These are phyloP conservation scores for Atta cephalotes DNA, from an alignment of 1,140 invertebrate genomes.

Conservation along the genomic window DNA sequence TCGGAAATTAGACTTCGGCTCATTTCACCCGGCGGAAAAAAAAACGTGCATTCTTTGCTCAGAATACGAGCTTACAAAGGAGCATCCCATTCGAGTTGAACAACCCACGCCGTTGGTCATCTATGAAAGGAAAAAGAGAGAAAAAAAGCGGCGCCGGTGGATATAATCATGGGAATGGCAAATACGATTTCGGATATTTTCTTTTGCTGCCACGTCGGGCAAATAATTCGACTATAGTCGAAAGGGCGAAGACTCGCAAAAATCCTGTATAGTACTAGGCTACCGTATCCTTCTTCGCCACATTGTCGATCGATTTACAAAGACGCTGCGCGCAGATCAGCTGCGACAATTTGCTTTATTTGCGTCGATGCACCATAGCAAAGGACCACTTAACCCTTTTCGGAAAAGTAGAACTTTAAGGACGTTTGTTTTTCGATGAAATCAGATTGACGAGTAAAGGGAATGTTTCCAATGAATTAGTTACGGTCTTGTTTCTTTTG, in stretches of 20 bases:
- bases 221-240: slow-evolving; percentile 73
- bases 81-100: slow-evolving; percentile 78
- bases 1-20: slow-evolving; percentile 80
- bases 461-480: slow-evolving; percentile 19
- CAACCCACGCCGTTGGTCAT: slow-evolving; percentile 81
- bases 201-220: slow-evolving; percentile 71
- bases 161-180: slow-evolving; percentile 84
- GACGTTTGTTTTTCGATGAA: slow-evolving; percentile 41
- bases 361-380: slow-evolving; percentile 56
- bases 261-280: slow-evolving; percentile 73
- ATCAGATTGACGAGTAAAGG: background rate
- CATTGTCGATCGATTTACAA: slow-evolving; percentile 41
- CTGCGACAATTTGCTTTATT: slow-evolving; percentile 62
- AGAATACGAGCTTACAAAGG: slow-evolving; percentile 76
- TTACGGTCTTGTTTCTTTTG: background rate
- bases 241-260: slow-evolving; percentile 77
- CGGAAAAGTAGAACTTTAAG: slow-evolving; percentile 28
- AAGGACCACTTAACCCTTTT: slow-evolving; percentile 75
- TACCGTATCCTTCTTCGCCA: background rate
- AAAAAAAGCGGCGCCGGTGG: slow-evolving; percentile 65
- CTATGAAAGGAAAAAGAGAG: slow-evolving; percentile 73
- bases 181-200: slow-evolving; percentile 80
- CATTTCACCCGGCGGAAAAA: slow-evolving; percentile 82
- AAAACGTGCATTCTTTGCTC: slow-evolving; percentile 76
- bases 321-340: slow-evolving; percentile 63